Evolutionary conservation across 2,797 vertebrate species (phyloP), one percentile per base, ranked within the genome.

Genomic region (Sylvia borin): DNA sequence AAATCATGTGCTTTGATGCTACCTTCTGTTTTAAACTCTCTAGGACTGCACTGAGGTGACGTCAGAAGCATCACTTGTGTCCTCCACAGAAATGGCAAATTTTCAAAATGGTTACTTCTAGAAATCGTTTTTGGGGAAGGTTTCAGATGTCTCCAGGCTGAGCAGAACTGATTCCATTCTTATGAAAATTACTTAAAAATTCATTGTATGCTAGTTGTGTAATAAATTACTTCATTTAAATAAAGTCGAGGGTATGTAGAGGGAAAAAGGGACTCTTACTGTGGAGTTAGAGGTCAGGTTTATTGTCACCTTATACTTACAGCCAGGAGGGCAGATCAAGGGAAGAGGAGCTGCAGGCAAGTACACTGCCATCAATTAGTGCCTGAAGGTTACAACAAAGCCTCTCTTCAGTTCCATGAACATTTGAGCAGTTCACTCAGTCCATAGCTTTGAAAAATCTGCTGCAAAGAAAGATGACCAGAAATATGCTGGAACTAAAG

Each of bases 291-390:
- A 80, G 45, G 17, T 62, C 31, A 72, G 20, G 32, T 84, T 85
- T 81, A 5, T 78, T 10, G 13, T 57, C 0, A 0, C 24, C 29
- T 58, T 58, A 26, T 10, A 21, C 14, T 81, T 75, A 31, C 2
- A 84, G 43, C 25, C 36, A 51, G 74, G 27, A 58, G 13, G 27
- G 54, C 19, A 65, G 67, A 80, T 5, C 11, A 57, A 36, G 54
- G 13, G 22, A 54, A 68, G 54, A 85, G 38, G 43, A 77, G 29
- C 31, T 85, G 32, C 34, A 36, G 14, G 21, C 16, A 53, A 50
- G 19, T 74, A 61, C 65, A 20, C 29, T 77, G 82, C 50, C 31
- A 55, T 54, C 76, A 77, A 16, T 71, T 68, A 67, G 11, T 40
- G 24, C 34, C 36, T 38, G 54, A 47, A 43, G 26, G 13, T 72